A percentile compares a stretch with the other conserved stretches of the same genome.
phyloP scores from a whole-genome alignment of 2,888 invertebrate species.

The Drosophila sordidapex region DNA sequence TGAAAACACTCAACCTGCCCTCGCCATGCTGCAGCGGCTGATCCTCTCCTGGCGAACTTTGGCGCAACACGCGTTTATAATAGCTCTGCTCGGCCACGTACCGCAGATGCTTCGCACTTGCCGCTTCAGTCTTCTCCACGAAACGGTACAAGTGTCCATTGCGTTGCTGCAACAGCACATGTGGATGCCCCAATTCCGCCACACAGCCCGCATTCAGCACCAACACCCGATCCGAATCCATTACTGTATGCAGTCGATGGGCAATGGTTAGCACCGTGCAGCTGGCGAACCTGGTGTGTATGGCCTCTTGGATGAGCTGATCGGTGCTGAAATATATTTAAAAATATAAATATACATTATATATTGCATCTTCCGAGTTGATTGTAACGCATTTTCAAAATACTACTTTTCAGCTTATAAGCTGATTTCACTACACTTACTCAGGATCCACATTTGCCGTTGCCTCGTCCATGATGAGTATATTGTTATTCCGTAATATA shows the following conservation, averaged over 20 bases:
- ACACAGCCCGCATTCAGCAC: slow-evolving; percentile 91
- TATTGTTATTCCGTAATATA: slow-evolving; percentile 91
- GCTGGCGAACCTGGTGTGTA: slow-evolving; percentile 90
- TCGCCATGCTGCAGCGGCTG: slow-evolving; percentile 9
- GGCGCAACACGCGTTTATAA: slow-evolving; percentile 67
- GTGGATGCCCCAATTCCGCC: slow-evolving; percentile 92
- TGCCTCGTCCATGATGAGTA: slow-evolving; percentile 95
- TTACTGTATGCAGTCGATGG: slow-evolving; percentile 95
- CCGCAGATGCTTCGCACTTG: slow-evolving; percentile 86
- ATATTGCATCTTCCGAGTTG: not conserved
- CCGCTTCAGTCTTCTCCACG: slow-evolving; percentile 89
- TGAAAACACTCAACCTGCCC: slow-evolving; percentile 36
- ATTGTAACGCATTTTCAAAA: not conserved
- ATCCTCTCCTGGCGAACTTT: slow-evolving; percentile 2
- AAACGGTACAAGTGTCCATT: slow-evolving; percentile 88
- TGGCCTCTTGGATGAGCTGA: slow-evolving; percentile 92
- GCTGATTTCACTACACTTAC: slow-evolving; percentile 85
- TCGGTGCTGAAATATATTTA: slow-evolving; percentile 88
- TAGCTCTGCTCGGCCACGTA: slow-evolving; percentile 87
- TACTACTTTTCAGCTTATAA: not conserved
- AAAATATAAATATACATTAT: not conserved
- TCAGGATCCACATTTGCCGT: slow-evolving; percentile 95
- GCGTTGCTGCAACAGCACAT: slow-evolving; percentile 87
- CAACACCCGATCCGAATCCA: slow-evolving; percentile 94
- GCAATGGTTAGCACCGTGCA: slow-evolving; percentile 97